Evolutionary conservation across 1,140 invertebrate species (phyloP).

Genomic region (Chelonus insularis): DNA sequence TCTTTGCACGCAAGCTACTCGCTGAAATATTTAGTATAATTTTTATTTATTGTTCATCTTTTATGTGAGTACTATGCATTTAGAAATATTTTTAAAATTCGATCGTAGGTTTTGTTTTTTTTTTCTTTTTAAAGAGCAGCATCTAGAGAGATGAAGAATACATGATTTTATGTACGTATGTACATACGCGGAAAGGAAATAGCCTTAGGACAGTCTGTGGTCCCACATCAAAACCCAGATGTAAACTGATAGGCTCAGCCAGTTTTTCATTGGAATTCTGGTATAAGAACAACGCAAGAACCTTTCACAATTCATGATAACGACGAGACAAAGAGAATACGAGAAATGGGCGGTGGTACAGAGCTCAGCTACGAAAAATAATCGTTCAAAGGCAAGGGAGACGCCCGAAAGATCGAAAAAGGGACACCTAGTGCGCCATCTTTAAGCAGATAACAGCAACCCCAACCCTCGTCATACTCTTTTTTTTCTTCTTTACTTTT

Average conservation of each 20-base stretch:
- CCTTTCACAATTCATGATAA: slow-evolving; percentile 1
- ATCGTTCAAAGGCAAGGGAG: slow-evolving; percentile 29
- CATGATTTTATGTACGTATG: too few species aligned
- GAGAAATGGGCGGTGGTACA: slow-evolving; percentile 46
- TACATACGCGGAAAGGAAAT: too few species aligned
- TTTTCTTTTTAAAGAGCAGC: too few species aligned
- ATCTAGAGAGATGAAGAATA: too few species aligned
- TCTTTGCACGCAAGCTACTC: slow-evolving; percentile 34
- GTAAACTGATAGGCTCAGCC: neutral
- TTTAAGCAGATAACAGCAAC: slow-evolving; percentile 40
- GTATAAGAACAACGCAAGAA: neutral
- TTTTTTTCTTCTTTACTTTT: slow-evolving; percentile 3
- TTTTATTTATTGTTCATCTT: slow-evolving; percentile 23
- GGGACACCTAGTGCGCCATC: slow-evolving; percentile 54
- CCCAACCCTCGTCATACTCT: neutral
- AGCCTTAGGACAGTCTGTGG: neutral
- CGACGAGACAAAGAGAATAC: slow-evolving; percentile 20
- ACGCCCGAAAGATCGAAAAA: slow-evolving; percentile 39
- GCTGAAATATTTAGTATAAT: slow-evolving; percentile 25
- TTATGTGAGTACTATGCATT: too few species aligned
- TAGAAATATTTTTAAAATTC: too few species aligned
- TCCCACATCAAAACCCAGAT: slow-evolving; percentile 16
- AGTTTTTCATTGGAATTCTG: neutral
- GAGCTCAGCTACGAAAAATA: slow-evolving; percentile 28
- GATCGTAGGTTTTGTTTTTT: too few species aligned